phyloP scores from a whole-genome alignment of 2,113 vertebrate species.

The Psilopogon haemacephalus region DNA sequence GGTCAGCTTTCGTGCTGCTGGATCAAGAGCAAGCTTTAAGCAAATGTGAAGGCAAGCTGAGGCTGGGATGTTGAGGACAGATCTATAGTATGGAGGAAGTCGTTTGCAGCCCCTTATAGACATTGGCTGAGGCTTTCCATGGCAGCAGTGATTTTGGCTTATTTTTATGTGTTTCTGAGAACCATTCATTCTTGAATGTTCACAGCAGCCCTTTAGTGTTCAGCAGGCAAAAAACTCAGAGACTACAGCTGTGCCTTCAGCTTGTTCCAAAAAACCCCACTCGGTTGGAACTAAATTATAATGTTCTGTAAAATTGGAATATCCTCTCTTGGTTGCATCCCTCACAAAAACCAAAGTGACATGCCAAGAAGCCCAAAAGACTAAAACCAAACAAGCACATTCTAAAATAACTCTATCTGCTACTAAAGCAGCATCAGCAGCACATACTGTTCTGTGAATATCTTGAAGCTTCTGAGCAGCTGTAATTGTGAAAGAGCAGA shows the following conservation, averaged over 20 bases:
- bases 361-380: constrained; percentile 35
- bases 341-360: background rate
- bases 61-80: background rate
- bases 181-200: background rate
- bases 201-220: background rate
- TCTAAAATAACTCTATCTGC: constrained; percentile 26
- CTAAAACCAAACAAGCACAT: constrained; percentile 8
- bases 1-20: background rate
- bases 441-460: constrained; percentile 15
- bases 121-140: background rate
- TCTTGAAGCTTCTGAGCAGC: constrained; percentile 2
- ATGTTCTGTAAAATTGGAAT: constrained; percentile 20
- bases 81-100: background rate
- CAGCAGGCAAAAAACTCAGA: constrained; percentile 28
- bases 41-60: background rate
- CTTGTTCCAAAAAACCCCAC: constrained; percentile 38
- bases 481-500: background rate
- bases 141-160: background rate
- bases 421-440: background rate
- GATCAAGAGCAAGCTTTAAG: background rate
- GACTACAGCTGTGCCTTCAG: constrained; percentile 50
- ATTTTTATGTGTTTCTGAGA: background rate
- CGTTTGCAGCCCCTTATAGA: background rate
- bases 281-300: constrained; percentile 36
- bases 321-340: constrained; percentile 16